Evolutionary conservation across 1,140 invertebrate genomes (phyloP).

Genomic region (Zaprionus kolodkinae): DNA sequence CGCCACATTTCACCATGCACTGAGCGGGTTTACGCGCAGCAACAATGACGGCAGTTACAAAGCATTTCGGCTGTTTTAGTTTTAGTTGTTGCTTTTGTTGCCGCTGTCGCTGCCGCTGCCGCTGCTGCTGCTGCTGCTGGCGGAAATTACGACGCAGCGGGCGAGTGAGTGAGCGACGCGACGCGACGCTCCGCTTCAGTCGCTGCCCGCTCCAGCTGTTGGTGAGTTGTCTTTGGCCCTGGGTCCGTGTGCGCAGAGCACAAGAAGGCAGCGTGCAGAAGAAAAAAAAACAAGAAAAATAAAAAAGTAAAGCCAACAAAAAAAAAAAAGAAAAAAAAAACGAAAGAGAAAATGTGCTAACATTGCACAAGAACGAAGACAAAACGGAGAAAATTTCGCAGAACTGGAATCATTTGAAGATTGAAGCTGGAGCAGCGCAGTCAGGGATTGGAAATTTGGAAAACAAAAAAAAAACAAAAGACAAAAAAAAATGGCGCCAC

Average conservation of each 20-base stretch:
- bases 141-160: conserved; percentile 13
- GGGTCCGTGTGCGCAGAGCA: neutral
- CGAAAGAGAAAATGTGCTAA: conserved; percentile 68
- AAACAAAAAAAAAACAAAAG: neutral
- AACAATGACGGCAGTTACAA: conserved; percentile 24
- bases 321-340: neutral
- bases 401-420: neutral
- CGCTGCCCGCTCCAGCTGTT: conserved; percentile 59
- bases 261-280: too few relatives aligned
- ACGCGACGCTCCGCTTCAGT: conserved; percentile 33
- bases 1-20: neutral
- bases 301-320: neutral
- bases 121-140: conserved; percentile 24
- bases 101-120: conserved; percentile 22
- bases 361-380: conserved; percentile 47
- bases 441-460: neutral
- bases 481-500: conserved; percentile 52
- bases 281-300: neutral
- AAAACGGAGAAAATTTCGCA: conserved; percentile 10
- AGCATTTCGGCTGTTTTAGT: conserved; percentile 50
- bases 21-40: conserved; percentile 5
- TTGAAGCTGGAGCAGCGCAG: neutral
- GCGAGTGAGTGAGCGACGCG: neutral
- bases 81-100: conserved; percentile 58
- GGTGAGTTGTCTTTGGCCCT: conserved; percentile 47